phyloP scores from a whole-genome alignment of 2,888 invertebrate species.

The Hedya salicella region DNA sequence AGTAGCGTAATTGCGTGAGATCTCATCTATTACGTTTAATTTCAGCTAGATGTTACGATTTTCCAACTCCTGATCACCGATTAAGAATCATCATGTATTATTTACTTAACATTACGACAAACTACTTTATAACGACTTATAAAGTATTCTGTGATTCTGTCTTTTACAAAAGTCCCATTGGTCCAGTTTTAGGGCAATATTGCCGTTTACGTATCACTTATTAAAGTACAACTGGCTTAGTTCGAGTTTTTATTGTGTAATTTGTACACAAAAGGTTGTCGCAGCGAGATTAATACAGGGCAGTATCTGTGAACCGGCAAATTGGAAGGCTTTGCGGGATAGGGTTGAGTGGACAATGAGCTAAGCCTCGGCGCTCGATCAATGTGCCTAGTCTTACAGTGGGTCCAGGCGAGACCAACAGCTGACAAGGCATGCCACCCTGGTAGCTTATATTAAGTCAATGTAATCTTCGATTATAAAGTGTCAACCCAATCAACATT shows the following conservation, averaged over 20 bases:
- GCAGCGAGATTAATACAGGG: conserved; percentile 34
- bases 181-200: not conserved
- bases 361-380: conserved; percentile 31
- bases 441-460: too few relatives aligned
- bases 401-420: not conserved
- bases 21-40: too few relatives aligned
- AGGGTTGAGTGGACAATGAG: conserved; percentile 38
- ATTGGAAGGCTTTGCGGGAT: conserved; percentile 56
- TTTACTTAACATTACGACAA: too few relatives aligned
- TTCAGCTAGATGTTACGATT: too few relatives aligned
- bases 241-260: conserved; percentile 35
- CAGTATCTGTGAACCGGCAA: conserved; percentile 54
- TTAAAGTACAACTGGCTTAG: not conserved
- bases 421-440: not conserved
- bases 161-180: not conserved
- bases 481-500: too few relatives aligned
- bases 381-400: conserved; percentile 26
- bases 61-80: too few relatives aligned
- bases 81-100: too few relatives aligned
- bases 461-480: too few relatives aligned
- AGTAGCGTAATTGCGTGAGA: too few relatives aligned
- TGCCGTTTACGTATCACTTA: not conserved
- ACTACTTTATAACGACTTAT: too few relatives aligned
- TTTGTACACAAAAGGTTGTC: conserved; percentile 30
- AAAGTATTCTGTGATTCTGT: too few relatives aligned